Evolutionary conservation across 2,888 invertebrate species (phyloP), one percentile per base, ranked within the genome.

Genomic region (Noctua janthina): DNA sequence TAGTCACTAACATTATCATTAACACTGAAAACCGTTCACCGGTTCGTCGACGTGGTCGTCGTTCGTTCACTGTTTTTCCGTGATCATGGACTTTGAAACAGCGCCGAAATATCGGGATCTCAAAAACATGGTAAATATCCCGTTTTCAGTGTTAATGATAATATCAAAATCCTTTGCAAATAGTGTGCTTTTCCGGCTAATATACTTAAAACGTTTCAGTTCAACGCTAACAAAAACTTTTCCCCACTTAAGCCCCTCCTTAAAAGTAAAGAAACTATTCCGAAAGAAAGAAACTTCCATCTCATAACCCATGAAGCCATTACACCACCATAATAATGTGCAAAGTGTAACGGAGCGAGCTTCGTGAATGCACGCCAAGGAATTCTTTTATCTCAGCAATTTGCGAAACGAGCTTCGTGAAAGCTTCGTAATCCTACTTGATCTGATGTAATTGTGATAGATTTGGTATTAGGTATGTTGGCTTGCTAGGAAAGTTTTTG

Each of bases 311-410:
- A 85, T 87, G 86, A 88, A 90, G 72, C 86, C 66, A 88, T 87
- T 89, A 89, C 85, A 87, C 73, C 81, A 74, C 84, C 83, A 86
- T 88, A 87, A 89, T 85, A 87, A 88, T 84, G 88, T 89, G 91
- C 89, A 89, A 91, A 91, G 82, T 90, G 80, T 84, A 88, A 81
- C 83, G 66, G 68, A 89, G 90, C 89, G 80, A 89, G 91, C 91
- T 91, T 86, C 86, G 89, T 90, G 89, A 92, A 92, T 90, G 91
- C 91, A 90, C 91, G 88, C 89, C 82, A 88, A 89, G 87, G 90
- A 90, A 90, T 90, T 89, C 89, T 92, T 91, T 92, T 92, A 92
- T 91, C 89, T 86, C 88, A 90, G 89, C 92, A 92, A 92, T 92
- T 93, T 92, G 88, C 89, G 74, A 87, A 91, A 90, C 90, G 86